Percentiles rank a stretch among this genome's conserved stretches.
Conservation (phyloP, 2,113 vertebrate species). For the Sinosuthora webbiana region DNA sequence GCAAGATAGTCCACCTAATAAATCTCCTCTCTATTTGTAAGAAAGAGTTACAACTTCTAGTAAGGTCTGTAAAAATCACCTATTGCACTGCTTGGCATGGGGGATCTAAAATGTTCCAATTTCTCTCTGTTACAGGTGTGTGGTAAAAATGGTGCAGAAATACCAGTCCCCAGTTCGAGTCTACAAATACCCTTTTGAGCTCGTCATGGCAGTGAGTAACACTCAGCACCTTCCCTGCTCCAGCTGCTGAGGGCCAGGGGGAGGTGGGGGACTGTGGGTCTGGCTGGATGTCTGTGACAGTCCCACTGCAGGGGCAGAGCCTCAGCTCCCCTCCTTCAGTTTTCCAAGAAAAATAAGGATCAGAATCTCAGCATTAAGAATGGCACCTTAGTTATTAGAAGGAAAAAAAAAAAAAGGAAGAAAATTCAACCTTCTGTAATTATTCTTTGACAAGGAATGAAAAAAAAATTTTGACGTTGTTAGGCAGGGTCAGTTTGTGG, state of each 20-base stretch:
- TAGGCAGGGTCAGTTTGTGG: background rate
- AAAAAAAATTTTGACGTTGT: background rate
- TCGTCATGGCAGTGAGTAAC: slow-evolving; percentile 86
- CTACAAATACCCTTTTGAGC: slow-evolving; percentile 86
- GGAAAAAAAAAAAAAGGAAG: rapidly evolving
- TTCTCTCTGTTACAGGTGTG: background rate
- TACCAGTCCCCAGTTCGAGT: slow-evolving; percentile 84
- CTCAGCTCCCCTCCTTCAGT: background rate
- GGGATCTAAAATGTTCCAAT: background rate
- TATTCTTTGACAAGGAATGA: background rate
- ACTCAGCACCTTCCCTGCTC: background rate
- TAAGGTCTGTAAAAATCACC: background rate
- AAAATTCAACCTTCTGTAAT: background rate
- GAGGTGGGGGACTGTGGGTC: background rate
- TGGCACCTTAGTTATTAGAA: background rate
- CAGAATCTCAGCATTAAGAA: background rate
- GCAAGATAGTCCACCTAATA: background rate
- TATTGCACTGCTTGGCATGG: rapidly evolving
- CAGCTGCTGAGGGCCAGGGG: background rate
- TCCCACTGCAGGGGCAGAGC: background rate
- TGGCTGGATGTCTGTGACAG: background rate
- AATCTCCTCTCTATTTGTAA: background rate
- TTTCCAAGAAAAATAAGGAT: background rate
- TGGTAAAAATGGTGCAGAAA: slow-evolving; percentile 84
- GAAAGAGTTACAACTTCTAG: background rate